Percentiles rank a stretch among this genome's conserved stretches.
These are phyloP conservation scores for Cephus pulcher DNA, from an alignment of 2,888 invertebrate genomes.

Conservation along the genomic window DNA sequence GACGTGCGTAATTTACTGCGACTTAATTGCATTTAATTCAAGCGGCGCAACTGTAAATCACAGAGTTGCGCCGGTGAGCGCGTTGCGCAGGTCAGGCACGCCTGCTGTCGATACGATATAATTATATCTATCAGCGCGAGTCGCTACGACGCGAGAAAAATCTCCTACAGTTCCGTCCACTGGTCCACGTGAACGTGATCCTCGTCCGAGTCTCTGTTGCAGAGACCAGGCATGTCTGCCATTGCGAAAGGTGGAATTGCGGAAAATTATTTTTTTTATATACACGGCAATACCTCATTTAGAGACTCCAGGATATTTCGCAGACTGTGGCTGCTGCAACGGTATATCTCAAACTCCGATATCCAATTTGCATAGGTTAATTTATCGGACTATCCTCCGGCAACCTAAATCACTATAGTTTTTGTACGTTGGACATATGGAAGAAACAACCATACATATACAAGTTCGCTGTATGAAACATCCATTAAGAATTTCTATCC, in stretches of 20 bases:
- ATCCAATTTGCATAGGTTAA: background rate
- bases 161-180: background rate
- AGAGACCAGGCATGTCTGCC: background rate
- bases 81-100: slow-evolving; percentile 56
- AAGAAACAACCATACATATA: background rate
- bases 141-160: background rate
- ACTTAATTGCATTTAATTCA: slow-evolving; percentile 60
- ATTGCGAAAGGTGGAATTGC: background rate
- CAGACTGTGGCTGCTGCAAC: background rate
- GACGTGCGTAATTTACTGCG: slow-evolving; percentile 49
- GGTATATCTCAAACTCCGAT: background rate
- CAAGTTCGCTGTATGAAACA: background rate
- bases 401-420: background rate
- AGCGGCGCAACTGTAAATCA: slow-evolving; percentile 56
- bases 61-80: slow-evolving; percentile 38
- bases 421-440: background rate
- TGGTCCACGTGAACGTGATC: background rate
- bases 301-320: background rate
- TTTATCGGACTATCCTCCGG: background rate
- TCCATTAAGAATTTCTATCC: background rate
- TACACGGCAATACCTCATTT: background rate
- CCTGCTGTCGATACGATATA: slow-evolving; percentile 55
- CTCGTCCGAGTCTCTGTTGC: background rate
- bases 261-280: background rate
- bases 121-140: slow-evolving; percentile 34